These are phyloP conservation scores for Lasioglossum oenotherae DNA, from an alignment of 2,888 invertebrate species.

Conservation along the genomic window DNA sequence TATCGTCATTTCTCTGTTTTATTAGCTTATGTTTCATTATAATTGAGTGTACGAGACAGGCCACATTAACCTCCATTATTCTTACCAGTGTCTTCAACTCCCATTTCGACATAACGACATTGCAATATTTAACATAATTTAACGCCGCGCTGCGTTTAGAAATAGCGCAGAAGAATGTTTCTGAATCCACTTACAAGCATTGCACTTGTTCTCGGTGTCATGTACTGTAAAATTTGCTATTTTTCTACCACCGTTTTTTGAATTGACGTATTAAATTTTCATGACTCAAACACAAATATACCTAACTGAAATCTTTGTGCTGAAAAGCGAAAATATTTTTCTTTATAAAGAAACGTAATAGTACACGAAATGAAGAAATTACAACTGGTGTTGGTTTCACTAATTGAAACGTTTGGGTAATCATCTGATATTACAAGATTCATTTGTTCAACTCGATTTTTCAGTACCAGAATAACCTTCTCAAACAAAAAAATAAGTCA, in stretches of 20 bases:
- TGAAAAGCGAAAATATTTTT: background rate
- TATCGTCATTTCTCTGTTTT: conserved; percentile 17
- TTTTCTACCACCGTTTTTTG: background rate
- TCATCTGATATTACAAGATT: background rate
- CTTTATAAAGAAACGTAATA: background rate
- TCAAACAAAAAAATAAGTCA: too few relatives aligned
- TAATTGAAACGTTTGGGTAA: background rate
- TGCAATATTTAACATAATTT: background rate
- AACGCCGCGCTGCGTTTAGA: background rate
- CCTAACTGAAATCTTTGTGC: background rate
- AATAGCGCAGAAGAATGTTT: background rate
- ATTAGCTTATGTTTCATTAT: background rate
- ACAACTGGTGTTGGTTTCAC: background rate
- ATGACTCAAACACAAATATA: too few relatives aligned
- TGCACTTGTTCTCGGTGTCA: background rate
- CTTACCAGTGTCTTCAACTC: background rate
- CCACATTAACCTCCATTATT: background rate
- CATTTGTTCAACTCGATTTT: background rate
- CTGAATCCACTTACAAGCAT: background rate
- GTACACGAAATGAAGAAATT: background rate
- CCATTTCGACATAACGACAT: background rate
- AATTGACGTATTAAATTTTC: background rate
- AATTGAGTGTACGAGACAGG: background rate
- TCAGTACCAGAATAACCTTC: too few relatives aligned
- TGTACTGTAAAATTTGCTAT: background rate